These are phyloP conservation scores for Zaprionus kolodkinae DNA, from an alignment of 1,140 invertebrate species.

Conservation along the genomic window DNA sequence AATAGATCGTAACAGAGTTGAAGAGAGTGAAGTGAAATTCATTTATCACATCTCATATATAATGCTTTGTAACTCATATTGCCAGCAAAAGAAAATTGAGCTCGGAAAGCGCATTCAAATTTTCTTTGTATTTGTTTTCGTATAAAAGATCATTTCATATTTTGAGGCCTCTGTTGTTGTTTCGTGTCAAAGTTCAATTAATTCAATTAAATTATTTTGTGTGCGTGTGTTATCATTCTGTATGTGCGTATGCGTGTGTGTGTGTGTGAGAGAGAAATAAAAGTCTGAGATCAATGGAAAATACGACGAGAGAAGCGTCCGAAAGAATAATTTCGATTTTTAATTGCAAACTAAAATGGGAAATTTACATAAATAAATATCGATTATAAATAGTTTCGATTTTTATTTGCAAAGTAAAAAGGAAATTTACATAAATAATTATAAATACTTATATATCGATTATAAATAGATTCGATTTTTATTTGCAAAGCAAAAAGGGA, in stretches of 20 bases:
- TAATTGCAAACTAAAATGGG: conserved; percentile 8
- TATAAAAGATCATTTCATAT: conserved; percentile 58
- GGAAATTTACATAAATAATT: conserved; percentile 3
- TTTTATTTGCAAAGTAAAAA: conserved; percentile 5
- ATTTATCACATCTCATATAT: too few species aligned
- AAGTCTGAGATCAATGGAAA: conserved; percentile 14
- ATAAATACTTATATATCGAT: not conserved
- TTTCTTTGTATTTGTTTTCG: conserved; percentile 4
- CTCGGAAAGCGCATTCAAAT: conserved; percentile 11
- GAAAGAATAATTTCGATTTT: conserved; percentile 3
- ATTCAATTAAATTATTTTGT: conserved; percentile 78
- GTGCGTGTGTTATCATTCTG: conserved; percentile 28
- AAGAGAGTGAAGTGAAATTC: too few species aligned
- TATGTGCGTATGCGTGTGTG: conserved; percentile 31
- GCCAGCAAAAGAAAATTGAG: not conserved
- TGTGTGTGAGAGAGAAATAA: conserved; percentile 25
- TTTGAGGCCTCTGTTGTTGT: conserved; percentile 35
- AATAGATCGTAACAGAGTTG: too few species aligned
- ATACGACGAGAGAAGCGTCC: not conserved
- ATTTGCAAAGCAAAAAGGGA: conserved; percentile 13
- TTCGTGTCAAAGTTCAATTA: conserved; percentile 80
- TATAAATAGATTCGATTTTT: conserved; percentile 14
- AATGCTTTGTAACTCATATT: not conserved
- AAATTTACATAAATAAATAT: conserved; percentile 13
- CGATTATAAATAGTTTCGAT: conserved; percentile 12